Evolutionary conservation across 2,888 invertebrate species (phyloP).

Genomic region (Drosophila infuscata): DNA sequence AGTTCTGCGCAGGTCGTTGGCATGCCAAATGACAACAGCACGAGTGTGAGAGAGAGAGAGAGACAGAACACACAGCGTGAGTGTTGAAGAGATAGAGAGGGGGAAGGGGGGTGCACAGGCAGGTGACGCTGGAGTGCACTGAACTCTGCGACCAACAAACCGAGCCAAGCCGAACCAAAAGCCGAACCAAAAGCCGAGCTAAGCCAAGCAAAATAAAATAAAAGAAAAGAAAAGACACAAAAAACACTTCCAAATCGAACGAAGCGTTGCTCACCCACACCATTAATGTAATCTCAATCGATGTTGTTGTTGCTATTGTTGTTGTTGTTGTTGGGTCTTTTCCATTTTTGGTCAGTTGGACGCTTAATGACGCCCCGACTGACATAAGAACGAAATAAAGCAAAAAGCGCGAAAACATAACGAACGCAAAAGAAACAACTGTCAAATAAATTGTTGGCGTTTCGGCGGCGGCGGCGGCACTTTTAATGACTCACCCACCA

Average conservation of each 20-base stretch:
- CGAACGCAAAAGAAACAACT: conserved; percentile 36
- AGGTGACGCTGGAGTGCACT: conserved; percentile 57
- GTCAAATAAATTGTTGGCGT: conserved; percentile 71
- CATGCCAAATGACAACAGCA: conserved; percentile 53
- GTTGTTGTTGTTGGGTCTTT: conserved; percentile 19
- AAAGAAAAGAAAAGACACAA: conserved; percentile 11
- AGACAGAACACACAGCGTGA: background rate
- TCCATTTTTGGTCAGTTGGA: conserved; percentile 68
- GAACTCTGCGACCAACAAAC: conserved; percentile 49
- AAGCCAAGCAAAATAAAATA: conserved; percentile 9
- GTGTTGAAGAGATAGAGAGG: background rate
- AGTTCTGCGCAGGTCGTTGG: conserved; percentile 81
- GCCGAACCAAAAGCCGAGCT: background rate
- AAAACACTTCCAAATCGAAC: conserved; percentile 17
- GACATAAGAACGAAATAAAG: conserved; percentile 35
- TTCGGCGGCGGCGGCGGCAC: conserved; percentile 67
- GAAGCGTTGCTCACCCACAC: conserved; percentile 49
- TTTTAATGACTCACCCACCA: conserved; percentile 72
- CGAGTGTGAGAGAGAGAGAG: conserved; percentile 21
- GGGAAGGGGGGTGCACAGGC: conserved; percentile 9
- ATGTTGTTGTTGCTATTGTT: background rate
- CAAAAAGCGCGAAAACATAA: conserved; percentile 8
- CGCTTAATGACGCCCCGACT: conserved; percentile 63
- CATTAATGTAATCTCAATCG: conserved; percentile 76
- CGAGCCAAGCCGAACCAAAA: background rate